Percentiles rank a stretch among this genome's conserved stretches.
These are phyloP conservation scores for Ditylenchus weischeri DNA, from an alignment of 2,888 invertebrate species.

Conservation along the genomic window DNA sequence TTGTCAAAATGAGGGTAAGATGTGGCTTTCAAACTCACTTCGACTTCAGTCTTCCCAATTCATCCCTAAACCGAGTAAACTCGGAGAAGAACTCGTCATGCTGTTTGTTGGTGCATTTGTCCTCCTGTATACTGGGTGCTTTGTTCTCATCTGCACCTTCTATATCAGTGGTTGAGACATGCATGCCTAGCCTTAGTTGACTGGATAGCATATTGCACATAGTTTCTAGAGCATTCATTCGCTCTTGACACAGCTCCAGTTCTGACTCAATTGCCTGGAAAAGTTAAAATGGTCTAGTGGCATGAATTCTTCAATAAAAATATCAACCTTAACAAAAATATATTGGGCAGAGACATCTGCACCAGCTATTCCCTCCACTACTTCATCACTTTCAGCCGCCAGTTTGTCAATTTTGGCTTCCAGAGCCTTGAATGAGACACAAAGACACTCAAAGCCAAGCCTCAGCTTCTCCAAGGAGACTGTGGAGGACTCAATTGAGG, in stretches of 20 bases:
- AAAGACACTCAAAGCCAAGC: constrained; percentile 9
- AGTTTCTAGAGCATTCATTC: constrained; percentile 31
- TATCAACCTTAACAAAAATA: not conserved
- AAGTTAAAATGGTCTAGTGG: not conserved
- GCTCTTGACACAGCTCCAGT: constrained; percentile 29
- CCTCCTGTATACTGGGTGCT: not conserved
- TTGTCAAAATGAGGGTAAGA: no score
- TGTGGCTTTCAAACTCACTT: not conserved
- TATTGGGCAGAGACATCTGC: not conserved
- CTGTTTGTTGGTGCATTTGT: not conserved
- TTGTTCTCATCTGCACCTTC: not conserved
- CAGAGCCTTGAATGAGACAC: not conserved
- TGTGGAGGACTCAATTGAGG: constrained; percentile 12
- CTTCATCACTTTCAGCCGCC: constrained; percentile 3
- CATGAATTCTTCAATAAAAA: not conserved
- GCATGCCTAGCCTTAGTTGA: not conserved
- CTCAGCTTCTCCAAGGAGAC: not conserved
- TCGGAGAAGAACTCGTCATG: constrained; percentile 11
- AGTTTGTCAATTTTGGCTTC: constrained; percentile 12
- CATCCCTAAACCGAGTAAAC: not conserved
- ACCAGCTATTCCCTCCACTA: not conserved
- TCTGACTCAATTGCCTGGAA: constrained; percentile 27
- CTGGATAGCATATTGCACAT: constrained; percentile 23
- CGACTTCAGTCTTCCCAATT: not conserved
- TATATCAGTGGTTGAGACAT: not conserved